Evolutionary conservation across 2,113 vertebrate species (phyloP).

Genomic region (Lycocorax pyrrhopterus): DNA sequence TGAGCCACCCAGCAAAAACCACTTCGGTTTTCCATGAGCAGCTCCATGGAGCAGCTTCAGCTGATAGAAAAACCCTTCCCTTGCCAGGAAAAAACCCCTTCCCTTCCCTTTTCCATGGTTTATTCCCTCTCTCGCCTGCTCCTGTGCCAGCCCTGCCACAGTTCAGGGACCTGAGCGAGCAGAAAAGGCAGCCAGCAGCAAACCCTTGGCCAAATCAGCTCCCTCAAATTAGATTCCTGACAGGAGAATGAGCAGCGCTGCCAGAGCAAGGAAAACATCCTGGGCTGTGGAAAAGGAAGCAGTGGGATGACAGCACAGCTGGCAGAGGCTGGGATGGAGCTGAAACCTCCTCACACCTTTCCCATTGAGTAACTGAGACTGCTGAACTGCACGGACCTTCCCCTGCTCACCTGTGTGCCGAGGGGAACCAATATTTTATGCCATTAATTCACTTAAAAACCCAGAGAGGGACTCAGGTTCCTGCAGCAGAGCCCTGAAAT

Average conservation of each 20-base stretch:
- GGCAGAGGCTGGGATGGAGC: background rate
- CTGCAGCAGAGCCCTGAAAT: background rate
- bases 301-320: background rate
- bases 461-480: background rate
- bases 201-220: background rate
- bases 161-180: background rate
- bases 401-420: background rate
- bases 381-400: background rate
- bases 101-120: fast-evolving
- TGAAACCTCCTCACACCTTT: background rate
- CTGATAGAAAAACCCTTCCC: background rate
- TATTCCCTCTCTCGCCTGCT: background rate
- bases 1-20: background rate
- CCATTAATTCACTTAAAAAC: background rate
- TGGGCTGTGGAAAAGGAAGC: background rate
- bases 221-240: background rate
- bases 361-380: fast-evolving
- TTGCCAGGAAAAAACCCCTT: background rate
- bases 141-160: background rate
- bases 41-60: background rate
- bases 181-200: background rate
- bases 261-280: background rate
- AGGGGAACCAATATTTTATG: fast-evolving
- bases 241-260: background rate
- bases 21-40: background rate